phyloP scores from a whole-genome alignment of 2,888 invertebrate genomes.

The Physocephala rufipes region DNA sequence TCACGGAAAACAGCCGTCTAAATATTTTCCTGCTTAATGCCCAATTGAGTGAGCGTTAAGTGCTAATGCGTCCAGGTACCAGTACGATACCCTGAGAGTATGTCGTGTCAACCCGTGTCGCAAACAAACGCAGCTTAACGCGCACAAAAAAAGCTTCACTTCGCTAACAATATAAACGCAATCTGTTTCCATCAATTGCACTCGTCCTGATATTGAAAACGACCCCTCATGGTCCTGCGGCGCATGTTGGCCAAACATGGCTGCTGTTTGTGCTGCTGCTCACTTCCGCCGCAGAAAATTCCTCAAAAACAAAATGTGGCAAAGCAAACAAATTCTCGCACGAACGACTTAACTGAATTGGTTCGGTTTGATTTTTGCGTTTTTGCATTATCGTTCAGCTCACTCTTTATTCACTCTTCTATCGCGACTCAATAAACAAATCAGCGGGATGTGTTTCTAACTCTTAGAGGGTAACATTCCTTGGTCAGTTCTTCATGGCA shows the following conservation, averaged over 20 bases:
- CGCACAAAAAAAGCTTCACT: background rate
- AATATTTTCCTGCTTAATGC: background rate
- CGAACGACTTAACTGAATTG: constrained; percentile 15
- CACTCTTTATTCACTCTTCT: constrained; percentile 1
- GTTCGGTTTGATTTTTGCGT: constrained; percentile 29
- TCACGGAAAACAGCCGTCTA: background rate
- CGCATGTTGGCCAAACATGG: constrained; percentile 9
- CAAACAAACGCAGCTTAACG: background rate
- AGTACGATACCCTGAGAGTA: background rate
- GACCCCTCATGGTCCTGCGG: background rate
- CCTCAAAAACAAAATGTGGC: background rate
- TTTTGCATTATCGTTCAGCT: background rate
- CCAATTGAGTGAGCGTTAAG: constrained; percentile 18
- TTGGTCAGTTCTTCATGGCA: no score
- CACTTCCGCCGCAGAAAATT: constrained; percentile 29
- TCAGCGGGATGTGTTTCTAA: constrained; percentile 38
- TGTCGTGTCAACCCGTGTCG: background rate
- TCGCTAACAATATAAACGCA: constrained; percentile 1
- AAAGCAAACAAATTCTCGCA: constrained; percentile 33
- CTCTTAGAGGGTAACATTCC: background rate
- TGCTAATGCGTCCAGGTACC: background rate
- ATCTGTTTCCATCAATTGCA: background rate
- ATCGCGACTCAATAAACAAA: constrained; percentile 39
- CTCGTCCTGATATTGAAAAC: background rate
- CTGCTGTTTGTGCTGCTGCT: constrained; percentile 12